Evolutionary conservation across 1,140 invertebrate species (phyloP), one percentile per base, ranked within the genome.

Genomic region (Oppia nitens): DNA sequence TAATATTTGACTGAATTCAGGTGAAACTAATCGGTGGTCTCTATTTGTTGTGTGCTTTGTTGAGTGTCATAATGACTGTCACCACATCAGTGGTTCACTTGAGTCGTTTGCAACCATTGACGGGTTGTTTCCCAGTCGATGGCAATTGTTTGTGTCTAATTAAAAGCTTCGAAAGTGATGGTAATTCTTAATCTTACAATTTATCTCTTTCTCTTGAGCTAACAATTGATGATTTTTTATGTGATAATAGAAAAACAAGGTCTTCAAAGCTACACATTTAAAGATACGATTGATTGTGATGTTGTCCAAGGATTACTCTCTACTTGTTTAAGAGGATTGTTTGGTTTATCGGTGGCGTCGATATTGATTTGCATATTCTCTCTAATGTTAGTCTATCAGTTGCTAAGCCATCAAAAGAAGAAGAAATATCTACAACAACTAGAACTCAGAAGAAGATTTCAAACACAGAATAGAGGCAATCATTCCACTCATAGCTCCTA

Each of bases 51-150:
- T 87, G 84, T 64, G 85, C 85, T 1, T 72, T 87, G 29, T 83
- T 86, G 1, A 89, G 86, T 69, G 68, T 88, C 14, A 74, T 88
- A 49, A 85, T 91, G 47, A 90, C 87, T 11, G 85, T 92, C 20
- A 90, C 87, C 1, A 92, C 87, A 0, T 90, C 86, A 0, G 85
- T 90, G n/a, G 81, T 91, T 57, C 87, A 92, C 69, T 89, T 92
- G 86, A 88, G 87, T 65, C 77, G 87, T 58, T 72, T 92, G 24
- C 87, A 92, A 71, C 85, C 83, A 0, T 70, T n/a, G n/a, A n/a
- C n/a, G n/a, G n/a, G n/a, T n/a, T n/a, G n/a, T n/a, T n/a, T n/a
- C n/a, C n/a, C n/a, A n/a, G n/a, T n/a, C n/a, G n/a, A n/a, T n/a
- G n/a, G n/a, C n/a, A n/a, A n/a, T n/a, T n/a, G n/a, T n/a, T n/a